Conservation (phyloP, 2,888 invertebrate species). For the Eustalomyia histrio region DNA sequence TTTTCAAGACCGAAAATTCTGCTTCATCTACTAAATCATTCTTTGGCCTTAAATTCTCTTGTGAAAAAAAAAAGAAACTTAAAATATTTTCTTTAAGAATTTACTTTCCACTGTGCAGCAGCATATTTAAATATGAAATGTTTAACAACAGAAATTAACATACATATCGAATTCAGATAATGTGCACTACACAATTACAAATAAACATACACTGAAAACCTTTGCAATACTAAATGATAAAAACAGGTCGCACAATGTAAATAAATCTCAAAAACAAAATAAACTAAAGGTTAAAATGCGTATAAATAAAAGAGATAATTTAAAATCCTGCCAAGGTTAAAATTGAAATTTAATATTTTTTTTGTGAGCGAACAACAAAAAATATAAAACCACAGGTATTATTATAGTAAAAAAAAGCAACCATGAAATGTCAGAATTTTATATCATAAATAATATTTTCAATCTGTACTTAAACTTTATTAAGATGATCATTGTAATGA, state of each 20-base stretch:
- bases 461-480: neutral
- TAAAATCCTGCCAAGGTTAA: slow-evolving; percentile 61
- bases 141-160: slow-evolving; percentile 1
- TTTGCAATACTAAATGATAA: slow-evolving; percentile 19
- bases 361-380: neutral
- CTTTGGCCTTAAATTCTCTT: no score
- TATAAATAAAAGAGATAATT: slow-evolving; percentile 17
- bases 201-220: neutral
- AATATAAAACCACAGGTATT: slow-evolving; percentile 20
- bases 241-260: slow-evolving; percentile 55
- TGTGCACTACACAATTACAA: neutral
- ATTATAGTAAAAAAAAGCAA: neutral
- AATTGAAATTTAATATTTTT: slow-evolving; percentile 18
- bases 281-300: slow-evolving; percentile 51
- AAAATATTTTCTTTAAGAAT: no score
- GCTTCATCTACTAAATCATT: no score
- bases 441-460: slow-evolving; percentile 31
- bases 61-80: no score
- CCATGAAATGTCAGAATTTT: slow-evolving; percentile 52
- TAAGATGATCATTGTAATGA: neutral
- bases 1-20: no score
- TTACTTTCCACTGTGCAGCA: no score
- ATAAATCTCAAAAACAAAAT: slow-evolving; percentile 37
- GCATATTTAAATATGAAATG: neutral
- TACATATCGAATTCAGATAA: neutral